phyloP scores from a whole-genome alignment of 2,888 invertebrate genomes.

The Drosophila hamatofila region DNA sequence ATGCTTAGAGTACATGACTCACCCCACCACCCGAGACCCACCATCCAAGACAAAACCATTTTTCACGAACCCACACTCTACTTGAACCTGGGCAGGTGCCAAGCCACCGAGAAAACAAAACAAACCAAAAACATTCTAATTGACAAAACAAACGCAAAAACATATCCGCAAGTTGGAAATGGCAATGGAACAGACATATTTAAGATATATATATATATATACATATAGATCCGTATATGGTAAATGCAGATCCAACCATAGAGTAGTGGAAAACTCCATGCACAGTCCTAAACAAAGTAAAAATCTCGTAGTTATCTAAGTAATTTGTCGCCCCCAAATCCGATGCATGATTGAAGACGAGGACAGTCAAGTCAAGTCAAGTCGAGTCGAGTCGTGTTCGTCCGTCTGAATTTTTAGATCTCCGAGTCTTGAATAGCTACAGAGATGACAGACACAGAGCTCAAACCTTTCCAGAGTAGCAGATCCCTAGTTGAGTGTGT shows the following conservation, averaged over 20 bases:
- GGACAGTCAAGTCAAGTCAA: too few species aligned
- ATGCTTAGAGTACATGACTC: slow-evolving; percentile 9
- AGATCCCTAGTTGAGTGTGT: not conserved
- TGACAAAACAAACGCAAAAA: slow-evolving; percentile 4
- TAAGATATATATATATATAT: not conserved
- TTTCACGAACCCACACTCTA: slow-evolving; percentile 18
- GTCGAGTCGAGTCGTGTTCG: not conserved
- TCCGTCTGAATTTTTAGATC: not conserved
- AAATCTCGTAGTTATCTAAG: slow-evolving; percentile 6
- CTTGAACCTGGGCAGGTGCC: slow-evolving; percentile 30
- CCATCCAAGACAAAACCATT: slow-evolving; percentile 8
- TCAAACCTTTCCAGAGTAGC: not conserved
- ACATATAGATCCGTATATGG: slow-evolving; percentile 5
- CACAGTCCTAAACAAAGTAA: slow-evolving; percentile 30
- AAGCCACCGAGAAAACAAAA: not conserved
- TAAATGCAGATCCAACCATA: slow-evolving; percentile 4
- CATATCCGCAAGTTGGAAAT: slow-evolving; percentile 53
- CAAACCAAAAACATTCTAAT: not conserved
- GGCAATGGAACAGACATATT: slow-evolving; percentile 26
- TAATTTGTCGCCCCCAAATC: not conserved
- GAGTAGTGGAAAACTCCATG: not conserved
- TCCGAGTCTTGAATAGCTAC: not conserved
- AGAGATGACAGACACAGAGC: not conserved
- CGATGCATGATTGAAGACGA: not conserved
- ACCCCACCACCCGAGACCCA: slow-evolving; percentile 16